Base-by-base conservation (phyloP, 2,113 vertebrate species). In the Hemibagrus wyckioides region DNA sequence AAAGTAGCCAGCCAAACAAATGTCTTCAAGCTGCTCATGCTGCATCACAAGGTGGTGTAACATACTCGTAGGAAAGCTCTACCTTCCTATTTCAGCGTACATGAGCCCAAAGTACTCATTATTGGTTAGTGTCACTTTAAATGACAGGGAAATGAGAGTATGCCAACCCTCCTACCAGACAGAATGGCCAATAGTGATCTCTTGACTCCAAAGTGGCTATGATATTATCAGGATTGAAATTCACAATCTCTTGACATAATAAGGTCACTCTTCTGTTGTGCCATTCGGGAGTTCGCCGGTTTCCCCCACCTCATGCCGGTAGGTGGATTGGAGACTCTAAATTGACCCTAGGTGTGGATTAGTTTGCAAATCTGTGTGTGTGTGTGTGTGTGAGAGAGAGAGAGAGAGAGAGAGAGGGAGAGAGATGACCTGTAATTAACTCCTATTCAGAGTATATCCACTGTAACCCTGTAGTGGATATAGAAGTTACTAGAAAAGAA, bases 401-500 rank as follows among this genome's bases (percentile, higher is more conserved):
- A 33, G 6, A 48, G 5, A 28, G 9, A 28, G 28, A 11, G 25
- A 28, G 63, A 30, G 9, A 14, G 57, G 23, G 57, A 28, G 9
- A 28, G 28, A 11, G 25, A 28, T 61, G 59, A 8, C 61, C 61
- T 30, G 30, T 2, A 1, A 71, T 39, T 71, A 71, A 71, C 33
- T 71, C 15, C 33, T 39, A 71, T 39, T 2, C 33, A 33, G 6
- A 6, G 33, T 39, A 33, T 39, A 71, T 21, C 19, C 6, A 39
- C 0, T 39, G 10, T 19, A 71, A 71, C 33, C 17, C 14, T 25
- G 30, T 21, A 17, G 5, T 36, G 1, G 30, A 36, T 36, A 7
- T 36, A 8, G 17, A 5, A n/a, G 54, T 56, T 63, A 63, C 28
- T 82, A 67, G 33, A 76, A 88, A 86, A 85, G 9, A 86, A 28